Evolutionary conservation across 2,888 invertebrate genomes (phyloP).

Genomic region (Phoenoteleia sp.): DNA sequence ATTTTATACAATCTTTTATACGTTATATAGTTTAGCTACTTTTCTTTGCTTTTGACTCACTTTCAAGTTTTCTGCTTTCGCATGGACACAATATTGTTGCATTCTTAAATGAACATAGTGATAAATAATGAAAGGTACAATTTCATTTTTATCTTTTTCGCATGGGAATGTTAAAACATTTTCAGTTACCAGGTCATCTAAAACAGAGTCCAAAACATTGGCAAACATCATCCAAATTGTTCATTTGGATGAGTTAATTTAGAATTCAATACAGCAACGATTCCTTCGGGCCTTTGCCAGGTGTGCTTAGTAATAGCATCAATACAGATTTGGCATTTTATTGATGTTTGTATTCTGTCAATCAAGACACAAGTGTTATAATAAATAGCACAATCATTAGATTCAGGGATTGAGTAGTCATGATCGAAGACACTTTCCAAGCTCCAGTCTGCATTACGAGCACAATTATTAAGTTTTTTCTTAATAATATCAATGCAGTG

Average conservation of each 20-base stretch:
- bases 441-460: background rate
- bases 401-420: background rate
- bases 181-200: slow-evolving; percentile 2
- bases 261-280: background rate
- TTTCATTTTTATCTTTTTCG: slow-evolving; percentile 1
- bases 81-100: slow-evolving; percentile 8
- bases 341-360: background rate
- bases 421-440: background rate
- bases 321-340: background rate
- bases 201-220: background rate
- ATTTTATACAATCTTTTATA: too few species aligned
- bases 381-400: slow-evolving; percentile 6
- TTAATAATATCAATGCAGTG: background rate
- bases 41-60: slow-evolving; percentile 4
- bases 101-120: slow-evolving; percentile 15
- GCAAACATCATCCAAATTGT: too few species aligned
- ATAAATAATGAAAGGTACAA: slow-evolving; percentile 19
- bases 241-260: slow-evolving; percentile 1
- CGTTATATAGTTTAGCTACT: slow-evolving; percentile 4
- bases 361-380: background rate
- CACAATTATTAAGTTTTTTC: background rate
- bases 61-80: background rate
- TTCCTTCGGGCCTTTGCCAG: background rate
- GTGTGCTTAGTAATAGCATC: background rate
- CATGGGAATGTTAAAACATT: slow-evolving; percentile 16